Base-by-base conservation (phyloP, 2,797 vertebrate genomes). In the Xenops minutus region DNA sequence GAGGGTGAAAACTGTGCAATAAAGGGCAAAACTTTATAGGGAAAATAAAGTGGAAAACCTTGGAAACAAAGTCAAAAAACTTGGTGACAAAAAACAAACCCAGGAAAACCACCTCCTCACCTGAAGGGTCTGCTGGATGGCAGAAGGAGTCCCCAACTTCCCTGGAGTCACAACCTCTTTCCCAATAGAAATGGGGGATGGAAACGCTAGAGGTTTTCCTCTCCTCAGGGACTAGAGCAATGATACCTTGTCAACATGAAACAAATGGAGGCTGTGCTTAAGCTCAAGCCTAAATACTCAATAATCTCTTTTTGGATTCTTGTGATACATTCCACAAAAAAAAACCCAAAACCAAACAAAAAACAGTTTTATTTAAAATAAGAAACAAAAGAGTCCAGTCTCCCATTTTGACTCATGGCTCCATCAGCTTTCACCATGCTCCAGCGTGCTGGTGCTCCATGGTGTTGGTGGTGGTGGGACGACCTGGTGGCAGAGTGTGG, bases 251-350 rank as follows among this genome's bases (percentile, higher is more conserved):
- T 64, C 39, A 55, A 5, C 30, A 32, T 2, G 3, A 37, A 79
- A 29, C 16, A 39, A 29, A 6, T 10, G 1, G 1, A 36, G 32
- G 32, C 24, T 34, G n/a, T 7, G 12, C 58, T 66, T 52, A 46
- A 66, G 10, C 39, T 34, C 61, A 30, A 59, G n/a, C 20, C 24
- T 41, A 22, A 27, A 26, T 9, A 4, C 24, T 1, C 21, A 52
- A 59, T 6, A 39, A 67, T 5, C 77, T 54, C 69, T 6, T 32
- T 48, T 10, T 4, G 14, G 24, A 14, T 39, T 54, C 46, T 52
- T 5, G 20, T 0, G 0, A 9, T 34, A 7, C 13, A 7, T 49
- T 15, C 8, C 26, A 3, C 1, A 26, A 56, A 34, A 54, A 29
- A 51, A 54, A 19, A n/a, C n/a, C n/a, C n/a, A 18, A 52, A 52